These are phyloP conservation scores for Manduca sexta DNA, from an alignment of 1,140 invertebrate species.

Conservation along the genomic window DNA sequence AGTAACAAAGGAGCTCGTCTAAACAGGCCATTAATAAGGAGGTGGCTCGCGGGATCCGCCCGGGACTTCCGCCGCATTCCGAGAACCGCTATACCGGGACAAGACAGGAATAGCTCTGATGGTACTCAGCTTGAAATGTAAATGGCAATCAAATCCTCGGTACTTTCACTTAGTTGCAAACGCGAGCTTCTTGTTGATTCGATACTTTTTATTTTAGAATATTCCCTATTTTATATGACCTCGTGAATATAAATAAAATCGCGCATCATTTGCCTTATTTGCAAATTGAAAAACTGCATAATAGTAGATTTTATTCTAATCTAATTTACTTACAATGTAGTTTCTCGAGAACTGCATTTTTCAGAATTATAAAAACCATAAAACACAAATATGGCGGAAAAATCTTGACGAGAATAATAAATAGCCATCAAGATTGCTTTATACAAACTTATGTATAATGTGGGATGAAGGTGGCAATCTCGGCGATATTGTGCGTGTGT, in stretches of 20 bases:
- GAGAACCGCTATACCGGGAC: conserved; percentile 51
- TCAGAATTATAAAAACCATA: too few species aligned
- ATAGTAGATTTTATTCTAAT: too few species aligned
- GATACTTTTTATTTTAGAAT: too few species aligned
- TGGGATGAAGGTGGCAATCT: conserved; percentile 28
- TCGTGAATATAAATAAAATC: too few species aligned
- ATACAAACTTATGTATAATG: conserved; percentile 15
- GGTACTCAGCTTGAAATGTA: conserved; percentile 29
- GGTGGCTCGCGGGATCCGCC: conserved; percentile 43
- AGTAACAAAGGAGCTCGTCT: conserved; percentile 65
- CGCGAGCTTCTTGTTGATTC: too few species aligned
- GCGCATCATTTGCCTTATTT: too few species aligned
- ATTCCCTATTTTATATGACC: too few species aligned
- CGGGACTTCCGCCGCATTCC: conserved; percentile 61
- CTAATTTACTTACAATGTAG: too few species aligned
- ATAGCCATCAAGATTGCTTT: conserved; percentile 18
- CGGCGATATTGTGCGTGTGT: conserved; percentile 12
- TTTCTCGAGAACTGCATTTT: too few species aligned
- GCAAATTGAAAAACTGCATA: too few species aligned
- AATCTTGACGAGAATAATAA: conserved; percentile 21
- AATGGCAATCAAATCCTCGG: conserved; percentile 26
- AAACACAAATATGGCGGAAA: conserved; percentile 9
- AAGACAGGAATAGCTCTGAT: conserved; percentile 60
- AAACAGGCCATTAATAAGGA: conserved; percentile 70
- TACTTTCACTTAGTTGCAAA: too few species aligned